Evolutionary conservation across 2,888 invertebrate genomes (phyloP).

Genomic region (Sesia bembeciformis): DNA sequence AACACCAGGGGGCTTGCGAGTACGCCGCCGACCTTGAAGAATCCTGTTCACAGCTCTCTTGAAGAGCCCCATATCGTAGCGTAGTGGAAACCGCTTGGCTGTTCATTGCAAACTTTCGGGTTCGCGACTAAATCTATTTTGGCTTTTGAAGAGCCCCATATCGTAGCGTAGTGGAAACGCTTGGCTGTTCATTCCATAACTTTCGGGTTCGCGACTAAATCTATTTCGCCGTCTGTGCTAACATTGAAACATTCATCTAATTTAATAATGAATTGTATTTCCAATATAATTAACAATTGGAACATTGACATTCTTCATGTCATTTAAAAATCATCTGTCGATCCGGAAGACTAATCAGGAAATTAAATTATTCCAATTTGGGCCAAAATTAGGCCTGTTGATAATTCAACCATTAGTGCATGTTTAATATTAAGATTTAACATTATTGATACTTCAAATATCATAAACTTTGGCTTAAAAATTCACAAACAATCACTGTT

Average conservation of each 20-base stretch:
- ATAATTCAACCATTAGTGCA: neutral
- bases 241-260: neutral
- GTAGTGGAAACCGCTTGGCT: too few relatives aligned
- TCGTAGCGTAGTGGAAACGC: too few relatives aligned
- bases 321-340: neutral
- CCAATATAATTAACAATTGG: neutral
- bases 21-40: too few relatives aligned
- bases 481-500: neutral
- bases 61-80: too few relatives aligned
- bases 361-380: conserved; percentile 1
- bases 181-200: too few relatives aligned
- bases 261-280: neutral
- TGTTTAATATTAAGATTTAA: neutral
- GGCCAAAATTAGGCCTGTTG: conserved; percentile 6
- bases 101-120: too few relatives aligned
- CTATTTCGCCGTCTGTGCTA: neutral
- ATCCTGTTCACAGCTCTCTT: too few relatives aligned
- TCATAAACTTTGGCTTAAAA: neutral
- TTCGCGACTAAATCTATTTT: too few relatives aligned
- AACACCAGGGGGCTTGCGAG: too few relatives aligned
- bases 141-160: too few relatives aligned
- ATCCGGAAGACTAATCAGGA: conserved; percentile 1
- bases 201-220: too few relatives aligned
- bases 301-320: neutral
- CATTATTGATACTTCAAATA: neutral